A percentile compares a stretch with the other conserved stretches of the same genome.
Evolutionary conservation across 2,888 invertebrate species (phyloP).

Genomic region (Crioceris asparagi): DNA sequence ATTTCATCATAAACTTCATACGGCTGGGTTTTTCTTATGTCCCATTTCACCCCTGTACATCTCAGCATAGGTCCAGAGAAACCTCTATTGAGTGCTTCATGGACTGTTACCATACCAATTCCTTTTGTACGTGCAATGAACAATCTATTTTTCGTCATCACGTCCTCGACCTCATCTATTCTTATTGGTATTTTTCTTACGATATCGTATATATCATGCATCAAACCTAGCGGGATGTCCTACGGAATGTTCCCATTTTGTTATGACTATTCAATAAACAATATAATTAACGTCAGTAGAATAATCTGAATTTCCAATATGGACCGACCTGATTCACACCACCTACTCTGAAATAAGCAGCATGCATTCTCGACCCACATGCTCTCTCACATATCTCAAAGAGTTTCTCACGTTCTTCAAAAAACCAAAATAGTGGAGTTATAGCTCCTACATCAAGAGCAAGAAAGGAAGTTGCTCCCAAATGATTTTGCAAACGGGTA

Average conservation of each 20-base stretch:
- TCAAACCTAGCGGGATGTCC: constrained; percentile 63
- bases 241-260: constrained; percentile 16
- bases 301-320: too few species aligned
- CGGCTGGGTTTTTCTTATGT: constrained; percentile 68
- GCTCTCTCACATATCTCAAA: constrained; percentile 77
- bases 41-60: constrained; percentile 79
- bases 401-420: constrained; percentile 80
- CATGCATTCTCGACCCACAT: constrained; percentile 75
- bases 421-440: constrained; percentile 85
- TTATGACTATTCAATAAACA: too few species aligned
- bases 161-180: constrained; percentile 76
- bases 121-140: constrained; percentile 61
- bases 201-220: constrained; percentile 71
- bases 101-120: constrained; percentile 60
- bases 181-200: constrained; percentile 55
- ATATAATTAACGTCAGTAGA: too few species aligned
- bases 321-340: constrained; percentile 62
- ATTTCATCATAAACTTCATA: constrained; percentile 76
- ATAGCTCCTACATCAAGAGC: constrained; percentile 76
- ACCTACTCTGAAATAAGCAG: constrained; percentile 71
- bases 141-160: constrained; percentile 65
- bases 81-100: constrained; percentile 57
- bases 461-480: constrained; percentile 58
- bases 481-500: constrained; percentile 69
- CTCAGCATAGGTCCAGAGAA: constrained; percentile 65